Base-by-base conservation (phyloP, 2,113 vertebrate genomes). In the Anhinga rufa region DNA sequence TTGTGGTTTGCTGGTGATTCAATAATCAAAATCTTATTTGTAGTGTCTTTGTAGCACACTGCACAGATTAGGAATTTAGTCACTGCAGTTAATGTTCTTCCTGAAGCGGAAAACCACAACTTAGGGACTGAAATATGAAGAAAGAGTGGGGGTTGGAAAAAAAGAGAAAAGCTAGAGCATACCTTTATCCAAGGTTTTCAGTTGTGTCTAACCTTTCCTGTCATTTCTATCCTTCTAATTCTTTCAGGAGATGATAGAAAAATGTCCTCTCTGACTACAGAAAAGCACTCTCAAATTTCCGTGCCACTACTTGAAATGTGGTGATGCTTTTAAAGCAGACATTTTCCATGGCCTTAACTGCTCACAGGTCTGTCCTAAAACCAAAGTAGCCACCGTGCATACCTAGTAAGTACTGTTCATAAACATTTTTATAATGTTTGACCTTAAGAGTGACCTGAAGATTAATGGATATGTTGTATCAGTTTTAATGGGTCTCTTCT, bases 371-470 rank as follows among this genome's bases (percentile, higher is more conserved):
- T 86, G 58, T 94, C 84, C 90, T 81, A 78, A 84, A 86, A 70
- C 69, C n/a, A 28, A 92, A 92, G 72, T 79, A 95, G 69, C 76
- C 36, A 32, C 82, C 52, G 48, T 91, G 76, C 92, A 88, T 94
- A 75, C 91, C 92, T 96, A 82, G 86, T 75, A 90, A 92, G 83
- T 90, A 88, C 82, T 95, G 86, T 95, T 97, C 92, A 91, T 96
- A 96, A 97, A 95, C 92, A 97, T 92, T 96, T 97, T 97, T 96
- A 85, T 90, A 97, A 92, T 93, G 94, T 92, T 95, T 97, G 94
- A 97, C 96, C 94, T 95, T 92, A 96, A 90, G 76, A 91, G 65
- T 92, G 95, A 97, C 95, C 96, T 78, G 94, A 96, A 94, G 95
- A 97, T 95, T 96, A 96, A 96, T 94, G 93, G 92, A 90, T 95